Conservation (phyloP, 2,797 vertebrate genomes). For the Scolopax rusticola region DNA sequence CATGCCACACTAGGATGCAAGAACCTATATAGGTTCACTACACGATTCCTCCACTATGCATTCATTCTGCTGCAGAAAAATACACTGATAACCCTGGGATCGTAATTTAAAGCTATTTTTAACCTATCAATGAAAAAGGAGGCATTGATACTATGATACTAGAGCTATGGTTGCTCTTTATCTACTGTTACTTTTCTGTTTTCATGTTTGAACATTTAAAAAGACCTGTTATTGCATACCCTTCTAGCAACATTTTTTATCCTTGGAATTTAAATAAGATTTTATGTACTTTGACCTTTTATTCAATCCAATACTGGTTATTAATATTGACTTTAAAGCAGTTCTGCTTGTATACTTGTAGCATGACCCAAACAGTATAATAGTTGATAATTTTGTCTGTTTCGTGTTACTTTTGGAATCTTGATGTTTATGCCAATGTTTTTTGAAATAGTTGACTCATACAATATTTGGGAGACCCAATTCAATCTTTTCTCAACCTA, state of each 20-base stretch:
- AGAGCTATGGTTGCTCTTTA: background rate
- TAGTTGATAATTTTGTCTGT: background rate
- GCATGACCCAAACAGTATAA: background rate
- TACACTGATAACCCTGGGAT: background rate
- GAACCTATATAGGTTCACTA: background rate
- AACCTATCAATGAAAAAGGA: background rate
- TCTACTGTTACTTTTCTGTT: background rate
- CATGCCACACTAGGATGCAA: background rate
- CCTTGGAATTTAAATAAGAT: constrained; percentile 25
- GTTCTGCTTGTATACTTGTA: constrained; percentile 51
- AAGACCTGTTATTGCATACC: background rate
- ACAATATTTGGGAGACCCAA: background rate
- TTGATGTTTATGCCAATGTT: background rate
- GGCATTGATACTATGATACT: background rate
- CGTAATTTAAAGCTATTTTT: background rate
- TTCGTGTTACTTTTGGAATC: background rate
- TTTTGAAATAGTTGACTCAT: background rate
- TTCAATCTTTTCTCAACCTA: background rate
- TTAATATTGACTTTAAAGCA: constrained; percentile 74
- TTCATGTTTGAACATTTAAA: background rate
- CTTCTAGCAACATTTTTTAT: background rate
- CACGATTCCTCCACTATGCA: background rate
- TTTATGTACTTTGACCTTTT: background rate
- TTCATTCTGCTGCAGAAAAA: background rate
- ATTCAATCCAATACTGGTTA: constrained; percentile 24